Percentiles rank a stretch among this genome's conserved stretches.
Evolutionary conservation across 2,113 vertebrate genomes (phyloP).

Genomic region (Phaethornis superciliosus): DNA sequence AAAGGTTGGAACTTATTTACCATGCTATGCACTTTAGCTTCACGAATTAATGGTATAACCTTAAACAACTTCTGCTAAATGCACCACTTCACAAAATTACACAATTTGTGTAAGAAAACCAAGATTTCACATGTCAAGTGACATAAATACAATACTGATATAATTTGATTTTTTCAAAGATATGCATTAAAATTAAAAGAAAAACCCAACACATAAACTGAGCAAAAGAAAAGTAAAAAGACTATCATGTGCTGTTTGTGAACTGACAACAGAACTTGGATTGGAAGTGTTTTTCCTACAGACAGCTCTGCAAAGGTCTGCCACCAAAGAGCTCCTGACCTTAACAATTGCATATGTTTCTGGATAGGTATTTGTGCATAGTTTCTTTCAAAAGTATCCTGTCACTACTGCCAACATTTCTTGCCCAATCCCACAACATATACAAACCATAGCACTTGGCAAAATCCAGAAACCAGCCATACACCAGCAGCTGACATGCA

Average conservation of each 20-base stretch:
- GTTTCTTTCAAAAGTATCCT: background rate
- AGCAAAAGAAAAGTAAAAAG: conserved; percentile 2
- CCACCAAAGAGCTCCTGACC: background rate
- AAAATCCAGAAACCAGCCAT: background rate
- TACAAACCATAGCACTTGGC: background rate
- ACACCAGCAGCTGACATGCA: background rate
- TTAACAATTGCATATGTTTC: background rate
- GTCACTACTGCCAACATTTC: background rate
- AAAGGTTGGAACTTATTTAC: conserved; percentile 21
- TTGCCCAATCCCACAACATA: background rate
- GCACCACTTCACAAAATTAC: conserved; percentile 63
- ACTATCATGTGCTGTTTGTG: background rate
- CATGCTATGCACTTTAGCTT: conserved; percentile 1
- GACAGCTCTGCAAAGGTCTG: background rate
- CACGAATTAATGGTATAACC: conserved; percentile 55
- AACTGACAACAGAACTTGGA: background rate
- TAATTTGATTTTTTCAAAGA: conserved; percentile 57
- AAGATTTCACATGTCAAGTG: conserved; percentile 44
- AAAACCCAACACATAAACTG: background rate
- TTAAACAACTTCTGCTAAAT: conserved; percentile 65
- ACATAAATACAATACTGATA: conserved; percentile 32
- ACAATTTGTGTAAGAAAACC: conserved; percentile 40
- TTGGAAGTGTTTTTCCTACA: background rate
- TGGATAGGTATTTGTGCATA: background rate
- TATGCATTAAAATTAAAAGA: background rate